A percentile compares a stretch with the other conserved stretches of the same genome.
Conservation (phyloP, 2,888 invertebrate genomes). For the Spisula solida region DNA sequence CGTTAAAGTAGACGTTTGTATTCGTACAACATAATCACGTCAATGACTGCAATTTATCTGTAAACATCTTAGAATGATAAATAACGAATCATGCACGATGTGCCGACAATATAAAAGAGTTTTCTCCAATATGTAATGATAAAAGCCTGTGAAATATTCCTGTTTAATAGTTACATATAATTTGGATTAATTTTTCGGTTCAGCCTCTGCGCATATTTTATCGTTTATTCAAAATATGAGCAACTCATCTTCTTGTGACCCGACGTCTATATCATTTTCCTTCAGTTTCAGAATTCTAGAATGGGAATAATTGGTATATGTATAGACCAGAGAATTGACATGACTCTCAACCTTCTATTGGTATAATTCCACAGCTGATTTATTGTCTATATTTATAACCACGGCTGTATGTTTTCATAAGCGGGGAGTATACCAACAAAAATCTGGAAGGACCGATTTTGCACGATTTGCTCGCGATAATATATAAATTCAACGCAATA, state of each 20-base stretch:
- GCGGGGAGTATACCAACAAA: too few relatives aligned
- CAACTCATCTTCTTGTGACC: not conserved
- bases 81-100: not conserved
- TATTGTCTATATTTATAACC: too few relatives aligned
- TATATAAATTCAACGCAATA: too few relatives aligned
- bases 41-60: not conserved
- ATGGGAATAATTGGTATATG: too few relatives aligned
- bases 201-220: not conserved
- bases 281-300: too few relatives aligned
- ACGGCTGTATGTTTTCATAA: too few relatives aligned
- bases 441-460: too few relatives aligned
- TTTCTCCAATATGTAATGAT: conserved; percentile 1
- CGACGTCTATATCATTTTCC: not conserved
- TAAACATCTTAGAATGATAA: not conserved
- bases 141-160: not conserved
- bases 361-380: too few relatives aligned
- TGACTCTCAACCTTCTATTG: too few relatives aligned
- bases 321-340: too few relatives aligned
- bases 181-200: not conserved
- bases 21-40: not conserved
- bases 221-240: not conserved
- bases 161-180: not conserved
- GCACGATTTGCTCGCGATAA: too few relatives aligned
- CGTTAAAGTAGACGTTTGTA: not conserved
- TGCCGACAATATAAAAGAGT: not conserved